phyloP scores from a whole-genome alignment of 2,113 vertebrate genomes.

The Drymodes brunneopygia region DNA sequence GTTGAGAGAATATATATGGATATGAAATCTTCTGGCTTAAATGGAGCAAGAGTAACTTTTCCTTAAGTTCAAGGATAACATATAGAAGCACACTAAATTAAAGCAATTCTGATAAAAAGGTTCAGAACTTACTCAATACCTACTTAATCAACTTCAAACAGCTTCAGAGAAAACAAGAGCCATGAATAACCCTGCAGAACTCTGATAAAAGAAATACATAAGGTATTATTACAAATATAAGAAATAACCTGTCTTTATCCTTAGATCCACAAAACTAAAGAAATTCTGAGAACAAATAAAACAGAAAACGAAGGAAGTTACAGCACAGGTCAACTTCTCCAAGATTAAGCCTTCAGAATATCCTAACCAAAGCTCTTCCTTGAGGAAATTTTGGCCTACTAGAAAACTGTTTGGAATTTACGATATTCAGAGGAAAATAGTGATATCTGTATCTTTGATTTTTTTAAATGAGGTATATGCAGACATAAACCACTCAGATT shows the following conservation, averaged over 20 bases:
- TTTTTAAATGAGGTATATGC: background rate
- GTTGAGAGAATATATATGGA: background rate
- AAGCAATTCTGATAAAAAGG: background rate
- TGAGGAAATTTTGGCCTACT: background rate
- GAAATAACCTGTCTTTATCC: background rate
- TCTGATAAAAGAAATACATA: background rate
- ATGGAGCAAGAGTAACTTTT: background rate
- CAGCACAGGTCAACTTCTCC: background rate
- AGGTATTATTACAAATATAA: background rate
- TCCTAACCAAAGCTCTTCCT: background rate
- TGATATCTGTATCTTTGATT: background rate
- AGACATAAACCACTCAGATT: background rate
- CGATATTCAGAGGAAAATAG: background rate
- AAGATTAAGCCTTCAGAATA: background rate
- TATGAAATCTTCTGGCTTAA: background rate
- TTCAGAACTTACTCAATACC: background rate
- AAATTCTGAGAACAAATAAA: background rate
- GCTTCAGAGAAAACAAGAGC: background rate
- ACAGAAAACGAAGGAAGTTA: background rate
- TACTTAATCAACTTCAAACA: background rate
- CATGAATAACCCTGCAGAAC: background rate
- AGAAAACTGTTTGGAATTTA: background rate
- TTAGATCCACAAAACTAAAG: background rate
- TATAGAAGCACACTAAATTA: background rate
- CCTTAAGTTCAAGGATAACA: background rate